These are phyloP conservation scores for Cheilosia variabilis DNA, from an alignment of 2,888 invertebrate genomes.

Conservation along the genomic window DNA sequence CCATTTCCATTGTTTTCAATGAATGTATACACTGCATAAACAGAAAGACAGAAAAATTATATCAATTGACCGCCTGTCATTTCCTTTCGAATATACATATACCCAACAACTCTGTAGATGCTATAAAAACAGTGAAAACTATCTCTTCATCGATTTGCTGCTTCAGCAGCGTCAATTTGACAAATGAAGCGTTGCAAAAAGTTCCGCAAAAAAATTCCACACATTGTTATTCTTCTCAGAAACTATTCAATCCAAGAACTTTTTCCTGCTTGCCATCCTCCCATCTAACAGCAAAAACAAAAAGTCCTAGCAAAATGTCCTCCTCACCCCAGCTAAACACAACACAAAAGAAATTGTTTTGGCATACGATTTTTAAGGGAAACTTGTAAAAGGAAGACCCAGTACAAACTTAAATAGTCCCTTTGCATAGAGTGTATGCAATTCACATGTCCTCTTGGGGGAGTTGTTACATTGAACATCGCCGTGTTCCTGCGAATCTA, in stretches of 20 bases:
- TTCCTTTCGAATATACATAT: constrained; percentile 1
- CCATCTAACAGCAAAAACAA: background rate
- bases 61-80: constrained; percentile 1
- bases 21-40: background rate
- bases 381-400: background rate
- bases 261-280: constrained; percentile 1
- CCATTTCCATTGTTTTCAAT: background rate
- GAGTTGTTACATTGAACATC: constrained; percentile 8
- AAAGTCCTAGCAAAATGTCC: constrained; percentile 1
- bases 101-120: background rate
- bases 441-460: background rate
- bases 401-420: background rate
- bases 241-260: constrained; percentile 27
- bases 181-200: constrained; percentile 42
- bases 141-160: constrained; percentile 20
- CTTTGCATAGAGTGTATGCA: background rate
- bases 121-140: constrained; percentile 5
- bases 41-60: background rate
- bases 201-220: constrained; percentile 25
- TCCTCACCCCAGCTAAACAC: constrained; percentile 1
- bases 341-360: constrained; percentile 19
- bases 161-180: constrained; percentile 31
- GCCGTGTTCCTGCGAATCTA: background rate
- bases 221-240: constrained; percentile 28
- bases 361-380: constrained; percentile 3